Evolutionary conservation across 2,888 invertebrate species (phyloP).

Genomic region (Drosophila kuntzei): DNA sequence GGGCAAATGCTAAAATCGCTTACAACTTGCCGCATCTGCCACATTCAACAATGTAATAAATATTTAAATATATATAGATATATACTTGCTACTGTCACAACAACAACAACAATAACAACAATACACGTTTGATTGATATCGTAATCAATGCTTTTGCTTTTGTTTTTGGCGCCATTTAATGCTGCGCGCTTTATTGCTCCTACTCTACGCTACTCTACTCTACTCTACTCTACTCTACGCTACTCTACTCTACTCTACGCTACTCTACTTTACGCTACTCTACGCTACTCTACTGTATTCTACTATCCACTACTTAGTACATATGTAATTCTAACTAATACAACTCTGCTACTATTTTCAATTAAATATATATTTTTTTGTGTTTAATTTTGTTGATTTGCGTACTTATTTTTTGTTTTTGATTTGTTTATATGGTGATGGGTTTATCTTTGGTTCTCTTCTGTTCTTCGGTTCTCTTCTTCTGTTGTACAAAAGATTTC

Average conservation of each 20-base stretch:
- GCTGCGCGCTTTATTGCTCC: slow-evolving; percentile 69
- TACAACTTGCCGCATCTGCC: slow-evolving; percentile 32
- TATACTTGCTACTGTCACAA: slow-evolving; percentile 18
- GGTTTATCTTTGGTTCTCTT: slow-evolving; percentile 27
- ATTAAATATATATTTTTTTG: slow-evolving; percentile 32
- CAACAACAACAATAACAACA: slow-evolving; percentile 14
- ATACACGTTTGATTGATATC: slow-evolving; percentile 67
- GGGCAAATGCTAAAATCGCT: slow-evolving; percentile 60
- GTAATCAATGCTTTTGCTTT: slow-evolving; percentile 78
- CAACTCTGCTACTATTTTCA: slow-evolving; percentile 55
- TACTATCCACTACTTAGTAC: slow-evolving; percentile 23
- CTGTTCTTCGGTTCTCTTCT: slow-evolving; percentile 22
- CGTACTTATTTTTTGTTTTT: slow-evolving; percentile 13
- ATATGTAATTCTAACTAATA: slow-evolving; percentile 30
- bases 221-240: slow-evolving; percentile 28
- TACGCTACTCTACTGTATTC: slow-evolving; percentile 35
- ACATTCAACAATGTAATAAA: slow-evolving; percentile 10
- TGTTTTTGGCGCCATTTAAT: slow-evolving; percentile 58
- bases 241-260: slow-evolving; percentile 20
- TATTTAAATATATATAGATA: slow-evolving; percentile 4
- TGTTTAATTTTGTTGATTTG: slow-evolving; percentile 31
- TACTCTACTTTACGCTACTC: slow-evolving; percentile 26
- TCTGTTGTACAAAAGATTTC: slow-evolving; percentile 74
- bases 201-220: slow-evolving; percentile 35
- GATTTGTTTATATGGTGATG: slow-evolving; percentile 47